Evolutionary conservation across 1,140 invertebrate genomes (phyloP).

Genomic region (Brachionus angularis): DNA sequence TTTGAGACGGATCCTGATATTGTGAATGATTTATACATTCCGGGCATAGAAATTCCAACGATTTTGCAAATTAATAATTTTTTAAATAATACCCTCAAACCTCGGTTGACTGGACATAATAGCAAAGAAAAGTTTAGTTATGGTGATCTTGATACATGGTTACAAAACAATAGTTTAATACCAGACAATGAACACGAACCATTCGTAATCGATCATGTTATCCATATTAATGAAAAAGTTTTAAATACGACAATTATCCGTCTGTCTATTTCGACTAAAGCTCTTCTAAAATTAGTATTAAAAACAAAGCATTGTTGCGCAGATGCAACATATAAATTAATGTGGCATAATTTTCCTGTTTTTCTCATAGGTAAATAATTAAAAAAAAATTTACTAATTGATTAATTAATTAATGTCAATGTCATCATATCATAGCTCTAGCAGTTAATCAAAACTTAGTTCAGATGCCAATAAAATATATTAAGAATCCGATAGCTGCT

Average conservation of each 20-base stretch:
- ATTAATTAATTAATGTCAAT: too few species aligned
- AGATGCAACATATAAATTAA: neutral
- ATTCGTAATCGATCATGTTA: neutral
- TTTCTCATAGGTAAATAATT: too few species aligned
- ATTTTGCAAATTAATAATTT: slow-evolving; percentile 3
- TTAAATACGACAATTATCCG: neutral
- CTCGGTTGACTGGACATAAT: too few species aligned
- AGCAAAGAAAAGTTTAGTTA: neutral
- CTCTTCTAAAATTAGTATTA: neutral
- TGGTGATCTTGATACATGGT: neutral
- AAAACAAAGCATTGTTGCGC: neutral
- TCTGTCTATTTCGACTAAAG: neutral
- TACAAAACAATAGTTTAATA: neutral
- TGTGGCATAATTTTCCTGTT: neutral
- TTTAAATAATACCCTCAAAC: neutral
- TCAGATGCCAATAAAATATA: neutral
- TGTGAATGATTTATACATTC: neutral
- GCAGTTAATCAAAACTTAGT: neutral
- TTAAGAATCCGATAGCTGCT: neutral
- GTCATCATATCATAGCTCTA: neutral
- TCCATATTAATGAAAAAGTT: neutral
- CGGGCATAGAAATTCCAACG: slow-evolving; percentile 4
- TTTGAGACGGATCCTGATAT: neutral
- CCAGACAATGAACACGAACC: neutral
- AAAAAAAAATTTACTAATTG: too few species aligned